These are phyloP conservation scores for Hypercompe scribonia DNA, from an alignment of 2,888 invertebrate genomes.

Conservation along the genomic window DNA sequence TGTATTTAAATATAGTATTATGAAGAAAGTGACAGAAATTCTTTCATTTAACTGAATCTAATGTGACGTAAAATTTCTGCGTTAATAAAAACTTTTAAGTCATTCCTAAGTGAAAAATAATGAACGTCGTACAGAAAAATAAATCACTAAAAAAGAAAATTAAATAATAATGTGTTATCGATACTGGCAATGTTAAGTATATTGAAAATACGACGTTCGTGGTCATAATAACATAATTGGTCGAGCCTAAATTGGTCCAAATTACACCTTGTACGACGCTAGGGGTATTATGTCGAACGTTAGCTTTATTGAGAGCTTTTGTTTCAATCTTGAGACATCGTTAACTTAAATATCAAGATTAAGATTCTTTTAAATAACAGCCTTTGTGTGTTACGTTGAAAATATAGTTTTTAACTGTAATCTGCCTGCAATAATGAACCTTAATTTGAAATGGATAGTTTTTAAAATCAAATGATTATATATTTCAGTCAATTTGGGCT, in stretches of 20 bases:
- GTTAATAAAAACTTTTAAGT: neutral
- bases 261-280: slow-evolving; percentile 46
- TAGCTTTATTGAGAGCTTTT: slow-evolving; percentile 40
- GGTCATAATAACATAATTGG: slow-evolving; percentile 51
- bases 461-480: neutral
- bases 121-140: slow-evolving; percentile 26
- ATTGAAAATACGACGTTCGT: slow-evolving; percentile 42
- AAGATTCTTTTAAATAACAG: slow-evolving; percentile 36
- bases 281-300: slow-evolving; percentile 32
- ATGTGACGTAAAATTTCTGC: neutral
- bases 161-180: slow-evolving; percentile 37
- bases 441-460: slow-evolving; percentile 2
- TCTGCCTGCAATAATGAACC: slow-evolving; percentile 6
- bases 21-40: neutral
- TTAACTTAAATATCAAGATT: slow-evolving; percentile 43
- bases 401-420: slow-evolving; percentile 29
- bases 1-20: neutral
- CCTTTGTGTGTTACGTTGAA: slow-evolving; percentile 26
- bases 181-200: slow-evolving; percentile 42
- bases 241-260: slow-evolving; percentile 42
- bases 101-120: slow-evolving; percentile 25
- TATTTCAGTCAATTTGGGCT: neutral
- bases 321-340: slow-evolving; percentile 41
- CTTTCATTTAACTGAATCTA: neutral
- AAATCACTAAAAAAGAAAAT: slow-evolving; percentile 31